phyloP scores from a whole-genome alignment of 2,888 invertebrate species.

The Orthosia cruda region DNA sequence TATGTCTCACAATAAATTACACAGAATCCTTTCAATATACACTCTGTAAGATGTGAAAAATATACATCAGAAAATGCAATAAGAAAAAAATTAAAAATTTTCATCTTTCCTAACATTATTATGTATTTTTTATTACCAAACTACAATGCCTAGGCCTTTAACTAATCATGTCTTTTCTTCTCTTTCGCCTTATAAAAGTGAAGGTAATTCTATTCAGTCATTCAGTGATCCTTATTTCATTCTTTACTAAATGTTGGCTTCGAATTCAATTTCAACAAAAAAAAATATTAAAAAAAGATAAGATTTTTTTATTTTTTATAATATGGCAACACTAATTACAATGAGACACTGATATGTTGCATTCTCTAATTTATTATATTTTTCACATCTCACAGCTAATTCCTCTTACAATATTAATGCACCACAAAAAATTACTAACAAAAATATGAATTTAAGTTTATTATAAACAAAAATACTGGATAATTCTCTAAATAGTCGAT shows the following conservation, averaged over 20 bases:
- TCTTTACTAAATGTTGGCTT: constrained; percentile 48
- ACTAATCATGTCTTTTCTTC: constrained; percentile 60
- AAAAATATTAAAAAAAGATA: neutral
- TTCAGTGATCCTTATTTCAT: constrained; percentile 34
- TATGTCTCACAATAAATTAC: constrained; percentile 71
- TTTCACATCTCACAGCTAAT: constrained; percentile 53
- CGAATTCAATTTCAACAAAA: constrained; percentile 18
- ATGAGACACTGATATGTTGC: constrained; percentile 39
- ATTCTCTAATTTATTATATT: constrained; percentile 50
- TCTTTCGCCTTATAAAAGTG: constrained; percentile 54
- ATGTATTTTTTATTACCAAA: constrained; percentile 47
- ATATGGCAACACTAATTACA: constrained; percentile 38
- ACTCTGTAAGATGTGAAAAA: constrained; percentile 51
- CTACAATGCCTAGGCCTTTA: constrained; percentile 53
- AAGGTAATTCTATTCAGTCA: constrained; percentile 60
- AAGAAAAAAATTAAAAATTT: neutral
- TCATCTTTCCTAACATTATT: constrained; percentile 28
- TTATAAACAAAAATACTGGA: constrained; percentile 69
- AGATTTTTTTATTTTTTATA: constrained; percentile 25
- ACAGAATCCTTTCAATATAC: constrained; percentile 66
- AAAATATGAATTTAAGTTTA: constrained; percentile 71
- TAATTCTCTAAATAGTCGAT: constrained; percentile 65
- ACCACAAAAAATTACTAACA: constrained; percentile 71
- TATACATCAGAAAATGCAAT: constrained; percentile 34
- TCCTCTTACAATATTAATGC: constrained; percentile 69